Percentiles rank a stretch among this genome's conserved stretches.
These are phyloP conservation scores for Panthera leo DNA, from an alignment of 2,113 vertebrate genomes.

Conservation along the genomic window DNA sequence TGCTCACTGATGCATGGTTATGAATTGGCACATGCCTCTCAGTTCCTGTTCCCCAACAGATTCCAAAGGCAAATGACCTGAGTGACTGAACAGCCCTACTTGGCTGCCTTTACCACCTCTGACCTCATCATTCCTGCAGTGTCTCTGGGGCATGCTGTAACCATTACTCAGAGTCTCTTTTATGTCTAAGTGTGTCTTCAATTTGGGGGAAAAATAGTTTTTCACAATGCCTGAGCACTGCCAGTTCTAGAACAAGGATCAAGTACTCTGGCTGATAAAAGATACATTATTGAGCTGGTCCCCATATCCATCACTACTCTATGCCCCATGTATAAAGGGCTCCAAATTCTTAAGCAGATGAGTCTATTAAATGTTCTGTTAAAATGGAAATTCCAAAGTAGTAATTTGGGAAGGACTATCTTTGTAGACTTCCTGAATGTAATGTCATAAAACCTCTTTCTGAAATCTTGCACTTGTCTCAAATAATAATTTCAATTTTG, in stretches of 20 bases:
- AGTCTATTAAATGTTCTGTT: not conserved
- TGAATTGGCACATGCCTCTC: not conserved
- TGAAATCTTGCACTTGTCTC: slow-evolving; percentile 26
- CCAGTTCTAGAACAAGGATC: not conserved
- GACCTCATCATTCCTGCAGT: not conserved
- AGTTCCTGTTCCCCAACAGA: not conserved
- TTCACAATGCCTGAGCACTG: not conserved
- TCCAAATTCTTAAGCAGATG: not conserved
- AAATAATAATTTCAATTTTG: not conserved
- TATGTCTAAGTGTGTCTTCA: not conserved
- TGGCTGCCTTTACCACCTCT: not conserved
- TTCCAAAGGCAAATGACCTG: not conserved
- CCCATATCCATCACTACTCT: not conserved
- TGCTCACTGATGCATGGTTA: not conserved
- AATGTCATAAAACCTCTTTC: not conserved
- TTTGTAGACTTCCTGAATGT: not conserved
- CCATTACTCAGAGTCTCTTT: not conserved
- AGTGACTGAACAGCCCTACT: not conserved
- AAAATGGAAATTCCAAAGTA: not conserved
- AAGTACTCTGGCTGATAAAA: not conserved
- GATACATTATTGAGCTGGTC: not conserved
- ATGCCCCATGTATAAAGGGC: not conserved
- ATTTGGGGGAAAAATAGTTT: not conserved
- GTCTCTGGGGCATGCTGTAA: not conserved
- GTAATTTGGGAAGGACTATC: not conserved